A percentile compares a stretch with the other conserved stretches of the same genome.
phyloP scores from a whole-genome alignment of 2,888 invertebrate genomes.

The Lacanobia wlatinum region DNA sequence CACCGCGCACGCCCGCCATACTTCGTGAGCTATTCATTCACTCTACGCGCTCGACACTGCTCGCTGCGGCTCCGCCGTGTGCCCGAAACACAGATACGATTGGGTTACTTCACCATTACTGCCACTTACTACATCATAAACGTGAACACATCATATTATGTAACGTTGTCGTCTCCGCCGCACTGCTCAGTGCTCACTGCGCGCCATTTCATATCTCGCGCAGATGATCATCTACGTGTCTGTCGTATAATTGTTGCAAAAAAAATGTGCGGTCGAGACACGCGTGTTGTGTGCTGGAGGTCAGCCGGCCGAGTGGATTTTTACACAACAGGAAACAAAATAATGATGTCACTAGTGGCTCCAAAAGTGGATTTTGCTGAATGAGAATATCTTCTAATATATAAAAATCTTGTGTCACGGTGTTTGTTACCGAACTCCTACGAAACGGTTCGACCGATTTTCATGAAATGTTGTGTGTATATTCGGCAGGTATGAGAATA shows the following conservation, averaged over 20 bases:
- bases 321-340: slow-evolving; percentile 22
- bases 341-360: slow-evolving; percentile 13
- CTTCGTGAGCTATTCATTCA: background rate
- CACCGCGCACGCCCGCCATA: too few relatives aligned
- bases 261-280: background rate
- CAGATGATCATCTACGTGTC: background rate
- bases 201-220: background rate
- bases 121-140: background rate
- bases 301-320: background rate
- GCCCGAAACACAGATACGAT: slow-evolving; percentile 19
- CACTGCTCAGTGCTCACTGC: background rate
- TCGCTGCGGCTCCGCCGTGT: background rate
- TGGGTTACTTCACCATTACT: slow-evolving; percentile 14
- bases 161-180: slow-evolving; percentile 11
- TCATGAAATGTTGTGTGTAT: too few relatives aligned
- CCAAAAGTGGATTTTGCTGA: background rate
- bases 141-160: background rate
- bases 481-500: too few relatives aligned
- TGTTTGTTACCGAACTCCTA: too few relatives aligned
- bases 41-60: background rate
- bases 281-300: background rate
- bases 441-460: too few relatives aligned
- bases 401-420: too few relatives aligned
- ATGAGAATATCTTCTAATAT: too few relatives aligned
- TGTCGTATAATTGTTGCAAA: background rate